Evolutionary conservation across 2,888 invertebrate species (phyloP).

Genomic region (Hedya salicella): DNA sequence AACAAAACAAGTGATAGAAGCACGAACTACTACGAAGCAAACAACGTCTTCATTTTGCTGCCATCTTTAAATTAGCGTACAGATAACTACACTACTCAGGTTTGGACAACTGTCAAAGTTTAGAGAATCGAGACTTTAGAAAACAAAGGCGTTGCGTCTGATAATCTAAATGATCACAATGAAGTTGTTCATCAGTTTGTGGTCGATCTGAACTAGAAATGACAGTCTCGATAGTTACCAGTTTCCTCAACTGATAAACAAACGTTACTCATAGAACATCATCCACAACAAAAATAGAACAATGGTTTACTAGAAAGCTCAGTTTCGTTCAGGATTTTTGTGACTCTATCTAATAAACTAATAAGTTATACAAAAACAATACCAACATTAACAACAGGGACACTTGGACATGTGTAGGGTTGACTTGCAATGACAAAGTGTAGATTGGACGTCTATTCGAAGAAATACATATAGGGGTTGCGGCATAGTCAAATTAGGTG

Average conservation of each 20-base stretch:
- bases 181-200: constrained; percentile 72
- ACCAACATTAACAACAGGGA: constrained; percentile 46
- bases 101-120: constrained; percentile 21
- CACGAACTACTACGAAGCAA: constrained; percentile 64
- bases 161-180: constrained; percentile 72
- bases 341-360: constrained; percentile 59
- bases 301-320: constrained; percentile 72
- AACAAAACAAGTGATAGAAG: constrained; percentile 79
- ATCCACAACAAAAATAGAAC: constrained; percentile 74
- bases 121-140: constrained; percentile 42
- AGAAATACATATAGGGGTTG: constrained; percentile 27
- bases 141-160: constrained; percentile 68
- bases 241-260: constrained; percentile 43
- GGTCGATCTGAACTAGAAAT: constrained; percentile 48
- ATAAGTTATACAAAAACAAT: constrained; percentile 48
- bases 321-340: constrained; percentile 77
- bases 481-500: constrained; percentile 40
- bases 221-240: constrained; percentile 33
- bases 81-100: constrained; percentile 21
- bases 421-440: constrained; percentile 46
- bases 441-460: constrained; percentile 34
- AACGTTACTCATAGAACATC: constrained; percentile 33
- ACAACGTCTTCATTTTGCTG: constrained; percentile 65
- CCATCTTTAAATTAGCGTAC: constrained; percentile 27
- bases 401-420: constrained; percentile 43